Evolutionary conservation across 92 coral and sea anemone species (phyloP).

Genomic region (Parazoanthus atlanticus): DNA sequence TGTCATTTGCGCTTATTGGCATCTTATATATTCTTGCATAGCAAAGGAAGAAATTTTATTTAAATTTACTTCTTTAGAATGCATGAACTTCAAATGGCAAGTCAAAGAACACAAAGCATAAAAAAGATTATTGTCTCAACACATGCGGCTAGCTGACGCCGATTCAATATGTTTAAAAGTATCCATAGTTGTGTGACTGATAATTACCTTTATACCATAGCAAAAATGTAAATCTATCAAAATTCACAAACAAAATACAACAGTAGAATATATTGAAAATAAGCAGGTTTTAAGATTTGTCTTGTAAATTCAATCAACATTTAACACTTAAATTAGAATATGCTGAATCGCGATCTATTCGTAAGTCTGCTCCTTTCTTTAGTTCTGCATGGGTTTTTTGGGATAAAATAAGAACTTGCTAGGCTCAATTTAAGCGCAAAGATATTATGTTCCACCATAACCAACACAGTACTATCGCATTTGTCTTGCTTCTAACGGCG

Average conservation of each 20-base stretch:
- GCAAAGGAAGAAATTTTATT: not conserved
- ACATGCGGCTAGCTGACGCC: not conserved
- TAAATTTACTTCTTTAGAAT: no score
- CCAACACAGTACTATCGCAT: not conserved
- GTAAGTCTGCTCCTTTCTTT: not conserved
- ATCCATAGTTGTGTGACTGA: not conserved
- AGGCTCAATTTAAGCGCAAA: not conserved
- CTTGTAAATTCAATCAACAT: no score
- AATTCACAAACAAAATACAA: not conserved
- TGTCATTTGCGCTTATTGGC: not conserved
- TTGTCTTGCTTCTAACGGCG: not conserved
- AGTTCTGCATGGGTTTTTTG: not conserved
- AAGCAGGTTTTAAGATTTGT: no score
- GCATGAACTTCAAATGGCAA: no score
- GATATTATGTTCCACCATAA: not conserved
- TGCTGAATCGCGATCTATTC: no score
- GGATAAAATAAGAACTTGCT: not conserved
- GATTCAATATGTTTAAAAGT: not conserved
- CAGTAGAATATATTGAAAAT: no score
- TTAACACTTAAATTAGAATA: no score
- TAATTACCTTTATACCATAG: no score
- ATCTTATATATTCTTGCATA: not conserved
- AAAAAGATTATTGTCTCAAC: no score
- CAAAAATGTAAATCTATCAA: not conserved
- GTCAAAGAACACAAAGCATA: not conserved